Base-by-base conservation (phyloP, 2,888 invertebrate genomes). In the Pterobdella sp. region DNA sequence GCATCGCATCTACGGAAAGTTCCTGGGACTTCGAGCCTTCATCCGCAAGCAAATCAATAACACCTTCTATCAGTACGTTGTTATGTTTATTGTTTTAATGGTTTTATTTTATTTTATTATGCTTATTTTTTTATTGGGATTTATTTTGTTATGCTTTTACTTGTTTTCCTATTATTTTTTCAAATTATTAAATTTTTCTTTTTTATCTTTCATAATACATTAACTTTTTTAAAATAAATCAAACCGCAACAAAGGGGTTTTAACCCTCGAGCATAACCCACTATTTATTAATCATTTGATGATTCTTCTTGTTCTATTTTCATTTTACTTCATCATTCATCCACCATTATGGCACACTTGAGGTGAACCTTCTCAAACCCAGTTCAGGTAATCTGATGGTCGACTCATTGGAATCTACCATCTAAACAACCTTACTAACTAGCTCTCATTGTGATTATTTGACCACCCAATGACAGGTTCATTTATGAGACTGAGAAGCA, bases 401-500 rank as follows among this genome's bases (percentile, higher is more conserved):
- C 3, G 26, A 3, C 3, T 56, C n/a, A 56, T 56, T 56, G 26
- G 22, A 22, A 56, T 56, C 22, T 18, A 64, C 32, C 32, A 64
- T 29, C 29, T 3, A 31, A 26, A 1, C 32, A 1, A 64, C 64
- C 1, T 4, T 65, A 7, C 31, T 31, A 29, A n/a, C 34, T 22
- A 60, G 29, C 29, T 60, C n/a, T 60, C 26, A n/a, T 10, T 4
- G 29, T 60, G 60, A 4, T 49, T 18, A 49, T 49, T 64, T 26
- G 14, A 14, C 35, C 36, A 31, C 26, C 4, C 34, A 60, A 32
- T 34, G 60, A 31, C 82, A 93, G 95, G 88, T 98, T 98, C 87
- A 94, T 98, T 82, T 98, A 97, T 87, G 97, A 98, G 88, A 98
- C 97, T 78, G 97, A 98, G 86, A 95, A 95, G 86, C 96, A 96